phyloP scores from a whole-genome alignment of 1,140 invertebrate species.

The Lordiphosa collinella region DNA sequence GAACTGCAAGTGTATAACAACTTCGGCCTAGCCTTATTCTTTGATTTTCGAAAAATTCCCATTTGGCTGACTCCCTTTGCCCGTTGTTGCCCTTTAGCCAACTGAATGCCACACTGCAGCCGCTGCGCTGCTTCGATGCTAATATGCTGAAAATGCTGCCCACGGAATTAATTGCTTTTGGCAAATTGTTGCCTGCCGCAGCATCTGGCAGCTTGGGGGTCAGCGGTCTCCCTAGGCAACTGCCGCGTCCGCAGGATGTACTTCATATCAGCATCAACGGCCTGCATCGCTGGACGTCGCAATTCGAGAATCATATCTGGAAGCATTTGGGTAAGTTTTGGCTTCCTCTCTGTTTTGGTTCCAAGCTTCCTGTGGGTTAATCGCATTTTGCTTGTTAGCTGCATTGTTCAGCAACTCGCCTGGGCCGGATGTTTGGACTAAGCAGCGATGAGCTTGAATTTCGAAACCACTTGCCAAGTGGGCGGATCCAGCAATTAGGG shows the following conservation, averaged over 20 bases:
- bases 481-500: conserved; percentile 28
- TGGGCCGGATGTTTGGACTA: conserved; percentile 37
- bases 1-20: too few species aligned
- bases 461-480: conserved; percentile 1
- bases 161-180: conserved; percentile 78
- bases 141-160: conserved; percentile 78
- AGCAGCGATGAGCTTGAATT: conserved; percentile 29
- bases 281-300: conserved; percentile 71
- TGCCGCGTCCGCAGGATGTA: conserved; percentile 56
- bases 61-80: background rate
- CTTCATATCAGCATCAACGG: conserved; percentile 75
- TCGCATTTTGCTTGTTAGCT: conserved; percentile 54
- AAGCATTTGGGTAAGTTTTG: conserved; percentile 74
- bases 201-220: conserved; percentile 16
- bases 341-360: conserved; percentile 12
- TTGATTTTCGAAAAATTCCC: background rate
- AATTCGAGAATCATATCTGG: conserved; percentile 78
- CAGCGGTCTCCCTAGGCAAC: conserved; percentile 20
- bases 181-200: conserved; percentile 69
- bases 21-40: background rate
- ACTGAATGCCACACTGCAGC: conserved; percentile 74
- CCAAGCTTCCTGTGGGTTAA: conserved; percentile 45
- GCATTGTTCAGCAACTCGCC: conserved; percentile 52
- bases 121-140: conserved; percentile 69
- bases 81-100: conserved; percentile 46